Evolutionary conservation across 2,113 vertebrate species (phyloP).

Genomic region (Ageneiosus marmoratus): DNA sequence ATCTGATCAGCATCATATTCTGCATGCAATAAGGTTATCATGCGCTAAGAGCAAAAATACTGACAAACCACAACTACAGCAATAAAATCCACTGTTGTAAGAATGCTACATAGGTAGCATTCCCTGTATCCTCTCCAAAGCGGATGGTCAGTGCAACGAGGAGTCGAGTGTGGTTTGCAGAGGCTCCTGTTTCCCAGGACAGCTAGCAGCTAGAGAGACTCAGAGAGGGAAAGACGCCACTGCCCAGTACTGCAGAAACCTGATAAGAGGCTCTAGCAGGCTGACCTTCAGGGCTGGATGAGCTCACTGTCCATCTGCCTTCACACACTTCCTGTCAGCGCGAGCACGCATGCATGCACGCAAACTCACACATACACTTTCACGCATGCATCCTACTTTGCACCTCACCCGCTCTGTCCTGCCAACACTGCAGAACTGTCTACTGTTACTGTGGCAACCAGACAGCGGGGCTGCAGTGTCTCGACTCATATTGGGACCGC

Average conservation of each 20-base stretch:
- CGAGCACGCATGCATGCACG: conserved; percentile 16
- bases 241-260: conserved; percentile 21
- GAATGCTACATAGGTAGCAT: background rate
- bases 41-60: conserved; percentile 4
- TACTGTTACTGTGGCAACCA: conserved; percentile 52
- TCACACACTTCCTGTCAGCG: conserved; percentile 24
- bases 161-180: background rate
- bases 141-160: background rate
- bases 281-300: conserved; percentile 44
- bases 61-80: conserved; percentile 14
- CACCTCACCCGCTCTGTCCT: conserved; percentile 40
- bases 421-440: conserved; percentile 53
- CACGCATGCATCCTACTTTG: conserved; percentile 23
- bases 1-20: background rate
- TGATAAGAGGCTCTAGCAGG: conserved; percentile 25
- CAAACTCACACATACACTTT: conserved; percentile 41
- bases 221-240: conserved; percentile 1
- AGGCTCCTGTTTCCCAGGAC: conserved; percentile 14
- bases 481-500: conserved; percentile 27
- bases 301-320: conserved; percentile 49
- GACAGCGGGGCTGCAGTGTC: conserved; percentile 43
- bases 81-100: background rate
- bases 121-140: conserved; percentile 13
- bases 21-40: conserved; percentile 7
- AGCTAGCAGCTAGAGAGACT: background rate